Percentiles rank a stretch among this genome's conserved stretches.
Evolutionary conservation across 2,888 invertebrate species (phyloP).

Genomic region (Thereva nobilitata): DNA sequence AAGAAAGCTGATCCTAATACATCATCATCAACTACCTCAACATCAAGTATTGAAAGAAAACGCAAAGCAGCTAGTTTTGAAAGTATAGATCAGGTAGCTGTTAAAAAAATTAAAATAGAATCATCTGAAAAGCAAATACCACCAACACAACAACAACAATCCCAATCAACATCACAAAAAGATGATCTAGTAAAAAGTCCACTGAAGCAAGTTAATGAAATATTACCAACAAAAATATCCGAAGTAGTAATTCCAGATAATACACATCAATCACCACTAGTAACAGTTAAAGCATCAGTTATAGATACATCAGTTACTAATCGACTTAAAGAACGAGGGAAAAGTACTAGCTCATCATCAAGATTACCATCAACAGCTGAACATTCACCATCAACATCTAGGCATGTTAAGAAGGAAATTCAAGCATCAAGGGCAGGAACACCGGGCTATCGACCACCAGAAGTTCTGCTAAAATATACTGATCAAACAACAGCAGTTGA

Average conservation of each 20-base stretch:
- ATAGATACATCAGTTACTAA: conserved; percentile 32
- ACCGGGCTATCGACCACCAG: conserved; percentile 87
- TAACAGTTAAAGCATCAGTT: conserved; percentile 43
- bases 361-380: background rate
- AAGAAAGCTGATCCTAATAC: conserved; percentile 40
- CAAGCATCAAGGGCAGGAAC: conserved; percentile 84
- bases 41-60: conserved; percentile 15
- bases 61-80: conserved; percentile 3
- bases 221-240: conserved; percentile 35
- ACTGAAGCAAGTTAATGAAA: conserved; percentile 54
- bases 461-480: conserved; percentile 78
- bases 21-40: conserved; percentile 14
- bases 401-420: conserved; percentile 62
- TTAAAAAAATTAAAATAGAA: background rate
- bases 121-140: background rate
- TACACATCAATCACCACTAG: conserved; percentile 23
- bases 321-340: background rate
- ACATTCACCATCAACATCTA: conserved; percentile 22
- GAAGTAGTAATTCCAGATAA: conserved; percentile 6
- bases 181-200: conserved; percentile 43
- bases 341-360: background rate
- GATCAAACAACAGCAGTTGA: conserved; percentile 85
- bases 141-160: conserved; percentile 8
- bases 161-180: conserved; percentile 47
- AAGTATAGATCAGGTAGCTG: background rate